Evolutionary conservation across 2,888 invertebrate genomes (phyloP).

Genomic region (Craniophora ligustri): DNA sequence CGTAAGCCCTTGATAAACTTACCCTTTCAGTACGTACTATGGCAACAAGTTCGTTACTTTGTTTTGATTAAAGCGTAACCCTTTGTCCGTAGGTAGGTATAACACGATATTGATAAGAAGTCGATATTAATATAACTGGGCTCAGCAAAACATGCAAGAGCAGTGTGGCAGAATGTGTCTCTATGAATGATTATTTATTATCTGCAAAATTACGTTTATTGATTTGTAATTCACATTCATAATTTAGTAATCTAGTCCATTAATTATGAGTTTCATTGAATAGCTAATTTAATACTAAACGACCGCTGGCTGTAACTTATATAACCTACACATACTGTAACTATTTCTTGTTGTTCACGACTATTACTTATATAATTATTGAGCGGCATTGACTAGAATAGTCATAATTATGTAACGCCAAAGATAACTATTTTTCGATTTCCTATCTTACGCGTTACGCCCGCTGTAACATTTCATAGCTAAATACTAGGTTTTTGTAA

Average conservation of each 20-base stretch:
- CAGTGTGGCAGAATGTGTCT: conserved; percentile 1
- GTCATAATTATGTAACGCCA: too few species aligned
- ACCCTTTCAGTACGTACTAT: too few species aligned
- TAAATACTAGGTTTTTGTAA: too few species aligned
- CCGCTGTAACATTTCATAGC: too few species aligned
- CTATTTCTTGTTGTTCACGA: too few species aligned
- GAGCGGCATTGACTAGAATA: neutral
- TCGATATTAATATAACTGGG: conserved; percentile 7
- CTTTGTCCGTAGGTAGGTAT: too few species aligned
- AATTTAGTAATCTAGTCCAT: conserved; percentile 9
- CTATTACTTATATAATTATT: neutral
- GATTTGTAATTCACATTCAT: neutral
- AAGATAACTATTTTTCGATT: too few species aligned
- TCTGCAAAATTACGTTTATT: neutral
- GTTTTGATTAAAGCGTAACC: too few species aligned
- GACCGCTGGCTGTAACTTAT: conserved; percentile 5
- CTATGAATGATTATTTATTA: conserved; percentile 14
- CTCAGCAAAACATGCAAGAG: conserved; percentile 11
- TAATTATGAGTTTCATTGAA: conserved; percentile 13
- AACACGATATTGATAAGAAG: conserved; percentile 9
- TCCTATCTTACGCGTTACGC: too few species aligned
- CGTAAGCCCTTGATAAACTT: too few species aligned
- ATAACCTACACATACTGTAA: too few species aligned
- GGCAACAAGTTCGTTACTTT: too few species aligned
- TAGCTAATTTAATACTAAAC: neutral